Evolutionary conservation across 2,797 vertebrate species (phyloP).

Genomic region (Lacerta viridis): DNA sequence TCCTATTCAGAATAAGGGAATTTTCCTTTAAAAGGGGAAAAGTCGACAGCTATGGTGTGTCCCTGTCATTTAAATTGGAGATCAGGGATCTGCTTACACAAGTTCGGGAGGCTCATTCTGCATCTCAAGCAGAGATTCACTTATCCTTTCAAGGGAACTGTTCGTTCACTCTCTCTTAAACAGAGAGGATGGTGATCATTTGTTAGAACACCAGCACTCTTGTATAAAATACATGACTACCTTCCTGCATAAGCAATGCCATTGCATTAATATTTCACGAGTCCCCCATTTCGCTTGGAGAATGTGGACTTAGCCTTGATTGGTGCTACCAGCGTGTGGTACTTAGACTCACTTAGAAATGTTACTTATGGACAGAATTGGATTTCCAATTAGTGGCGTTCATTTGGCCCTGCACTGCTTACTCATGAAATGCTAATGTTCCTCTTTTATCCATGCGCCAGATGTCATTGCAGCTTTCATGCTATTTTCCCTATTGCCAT

Average conservation of each 20-base stretch:
- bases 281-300: constrained; percentile 31
- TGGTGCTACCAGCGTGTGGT: constrained; percentile 38
- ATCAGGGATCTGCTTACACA: background rate
- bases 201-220: constrained; percentile 52
- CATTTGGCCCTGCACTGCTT: constrained; percentile 59
- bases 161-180: constrained; percentile 17
- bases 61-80: background rate
- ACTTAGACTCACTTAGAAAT: constrained; percentile 64
- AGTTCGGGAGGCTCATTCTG: background rate
- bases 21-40: too few species aligned
- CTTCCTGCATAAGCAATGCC: constrained; percentile 63
- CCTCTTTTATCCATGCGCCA: constrained; percentile 46
- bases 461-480: constrained; percentile 23
- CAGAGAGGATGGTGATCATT: constrained; percentile 13
- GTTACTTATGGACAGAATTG: constrained; percentile 69
- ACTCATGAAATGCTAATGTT: constrained; percentile 61
- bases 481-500: constrained; percentile 9
- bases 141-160: background rate
- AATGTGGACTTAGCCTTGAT: constrained; percentile 63
- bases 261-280: constrained; percentile 61
- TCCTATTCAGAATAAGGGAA: too few species aligned
- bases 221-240: constrained; percentile 51
- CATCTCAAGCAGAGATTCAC: background rate
- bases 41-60: too few species aligned
- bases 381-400: constrained; percentile 70